Evolutionary conservation across 2,888 invertebrate genomes (phyloP).

Genomic region (Pyrochroa serraticornis): DNA sequence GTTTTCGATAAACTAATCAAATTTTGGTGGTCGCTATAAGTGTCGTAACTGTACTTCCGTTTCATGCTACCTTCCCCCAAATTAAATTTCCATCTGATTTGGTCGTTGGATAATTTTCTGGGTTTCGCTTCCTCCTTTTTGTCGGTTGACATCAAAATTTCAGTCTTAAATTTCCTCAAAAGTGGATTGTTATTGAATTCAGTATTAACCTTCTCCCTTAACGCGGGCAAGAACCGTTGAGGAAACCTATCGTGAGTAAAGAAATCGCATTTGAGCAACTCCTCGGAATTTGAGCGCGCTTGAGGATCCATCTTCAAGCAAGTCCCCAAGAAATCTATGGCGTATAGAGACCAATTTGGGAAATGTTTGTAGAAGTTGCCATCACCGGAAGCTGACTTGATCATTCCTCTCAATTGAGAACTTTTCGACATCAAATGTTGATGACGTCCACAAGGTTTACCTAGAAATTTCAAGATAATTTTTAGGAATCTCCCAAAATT

Average conservation of each 20-base stretch:
- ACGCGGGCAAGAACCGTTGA: slow-evolving; percentile 69
- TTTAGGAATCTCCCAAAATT: background rate
- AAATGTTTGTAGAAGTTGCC: slow-evolving; percentile 53
- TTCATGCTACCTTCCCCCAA: slow-evolving; percentile 50
- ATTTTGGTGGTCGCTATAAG: slow-evolving; percentile 32
- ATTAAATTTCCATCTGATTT: slow-evolving; percentile 52
- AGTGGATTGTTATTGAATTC: slow-evolving; percentile 66
- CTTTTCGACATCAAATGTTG: slow-evolving; percentile 58
- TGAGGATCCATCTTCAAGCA: slow-evolving; percentile 71
- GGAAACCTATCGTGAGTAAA: slow-evolving; percentile 72
- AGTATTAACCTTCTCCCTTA: slow-evolving; percentile 68
- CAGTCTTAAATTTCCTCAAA: slow-evolving; percentile 54
- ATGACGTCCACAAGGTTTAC: slow-evolving; percentile 59
- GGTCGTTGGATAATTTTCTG: slow-evolving; percentile 40
- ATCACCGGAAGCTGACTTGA: slow-evolving; percentile 44
- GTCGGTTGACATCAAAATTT: slow-evolving; percentile 54
- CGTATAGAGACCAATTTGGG: slow-evolving; percentile 56
- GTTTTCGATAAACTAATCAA: slow-evolving; percentile 39
- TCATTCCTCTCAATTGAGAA: slow-evolving; percentile 56
- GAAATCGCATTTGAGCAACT: slow-evolving; percentile 69
- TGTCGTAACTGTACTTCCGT: slow-evolving; percentile 48
- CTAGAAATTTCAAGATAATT: slow-evolving; percentile 39
- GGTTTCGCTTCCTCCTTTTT: slow-evolving; percentile 45
- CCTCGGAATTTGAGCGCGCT: slow-evolving; percentile 66
- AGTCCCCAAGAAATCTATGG: slow-evolving; percentile 58